Conservation (phyloP, 2,113 vertebrate species). For the Nycticebus coucang region DNA sequence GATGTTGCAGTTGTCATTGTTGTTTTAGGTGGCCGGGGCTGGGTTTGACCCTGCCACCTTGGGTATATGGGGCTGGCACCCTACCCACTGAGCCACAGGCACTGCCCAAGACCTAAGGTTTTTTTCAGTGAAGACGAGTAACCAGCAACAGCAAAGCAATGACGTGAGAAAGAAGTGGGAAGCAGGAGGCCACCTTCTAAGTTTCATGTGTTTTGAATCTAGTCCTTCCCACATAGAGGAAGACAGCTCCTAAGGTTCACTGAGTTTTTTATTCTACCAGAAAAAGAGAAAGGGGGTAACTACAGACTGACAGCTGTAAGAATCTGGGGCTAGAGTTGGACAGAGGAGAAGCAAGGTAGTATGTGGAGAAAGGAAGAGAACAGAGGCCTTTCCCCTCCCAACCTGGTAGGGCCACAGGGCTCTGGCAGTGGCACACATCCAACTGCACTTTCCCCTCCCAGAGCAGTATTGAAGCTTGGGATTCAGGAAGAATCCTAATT, state of each 20-base stretch:
- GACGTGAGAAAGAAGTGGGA: background rate
- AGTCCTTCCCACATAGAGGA: background rate
- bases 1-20: too few relatives aligned
- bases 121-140: background rate
- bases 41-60: too few relatives aligned
- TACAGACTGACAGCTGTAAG: background rate
- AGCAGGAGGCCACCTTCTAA: background rate
- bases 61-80: too few relatives aligned
- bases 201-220: background rate
- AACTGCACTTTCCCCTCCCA: background rate
- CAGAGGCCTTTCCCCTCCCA: background rate
- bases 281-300: background rate
- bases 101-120: background rate
- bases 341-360: background rate
- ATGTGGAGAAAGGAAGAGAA: background rate
- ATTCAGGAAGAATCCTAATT: background rate
- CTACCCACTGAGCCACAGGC: too few relatives aligned
- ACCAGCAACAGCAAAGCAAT: background rate
- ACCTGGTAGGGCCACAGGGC: background rate
- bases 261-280: conserved; percentile 19
- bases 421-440: background rate
- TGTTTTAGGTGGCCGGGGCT: too few relatives aligned
- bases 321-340: background rate
- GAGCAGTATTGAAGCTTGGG: background rate
- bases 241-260: background rate